Conservation (phyloP, 2,888 invertebrate species). For the Trichogramma evanescens region DNA sequence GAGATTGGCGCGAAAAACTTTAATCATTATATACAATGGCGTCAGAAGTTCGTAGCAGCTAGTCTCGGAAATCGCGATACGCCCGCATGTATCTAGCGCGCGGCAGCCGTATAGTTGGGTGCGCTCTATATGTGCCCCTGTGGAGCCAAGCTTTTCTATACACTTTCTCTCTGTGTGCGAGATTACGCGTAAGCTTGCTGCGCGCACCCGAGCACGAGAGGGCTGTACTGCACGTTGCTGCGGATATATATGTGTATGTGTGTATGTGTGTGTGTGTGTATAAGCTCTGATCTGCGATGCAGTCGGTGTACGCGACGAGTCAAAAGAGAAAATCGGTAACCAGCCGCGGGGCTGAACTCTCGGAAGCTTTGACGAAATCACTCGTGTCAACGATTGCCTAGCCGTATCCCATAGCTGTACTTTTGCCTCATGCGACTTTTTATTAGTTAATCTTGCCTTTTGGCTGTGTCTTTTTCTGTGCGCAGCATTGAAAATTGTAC, state of each 20-base stretch:
- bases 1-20: slow-evolving; percentile 1
- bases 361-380: too few relatives aligned
- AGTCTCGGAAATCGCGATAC: slow-evolving; percentile 14
- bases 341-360: too few relatives aligned
- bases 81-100: neutral
- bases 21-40: slow-evolving; percentile 6
- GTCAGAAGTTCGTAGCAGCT: slow-evolving; percentile 13
- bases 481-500: too few relatives aligned
- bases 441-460: too few relatives aligned
- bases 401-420: too few relatives aligned
- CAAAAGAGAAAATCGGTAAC: too few relatives aligned
- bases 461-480: too few relatives aligned
- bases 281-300: too few relatives aligned
- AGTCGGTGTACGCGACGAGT: too few relatives aligned
- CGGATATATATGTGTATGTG: neutral
- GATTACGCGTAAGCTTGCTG: neutral
- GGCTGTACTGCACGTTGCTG: neutral
- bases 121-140: neutral
- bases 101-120: neutral
- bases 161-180: neutral
- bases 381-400: too few relatives aligned
- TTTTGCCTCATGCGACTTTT: too few relatives aligned
- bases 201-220: neutral
- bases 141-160: neutral
- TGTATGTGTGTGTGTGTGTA: neutral